phyloP scores from a whole-genome alignment of 2,797 vertebrate genomes.

The Distichodus sexfasciatus region DNA sequence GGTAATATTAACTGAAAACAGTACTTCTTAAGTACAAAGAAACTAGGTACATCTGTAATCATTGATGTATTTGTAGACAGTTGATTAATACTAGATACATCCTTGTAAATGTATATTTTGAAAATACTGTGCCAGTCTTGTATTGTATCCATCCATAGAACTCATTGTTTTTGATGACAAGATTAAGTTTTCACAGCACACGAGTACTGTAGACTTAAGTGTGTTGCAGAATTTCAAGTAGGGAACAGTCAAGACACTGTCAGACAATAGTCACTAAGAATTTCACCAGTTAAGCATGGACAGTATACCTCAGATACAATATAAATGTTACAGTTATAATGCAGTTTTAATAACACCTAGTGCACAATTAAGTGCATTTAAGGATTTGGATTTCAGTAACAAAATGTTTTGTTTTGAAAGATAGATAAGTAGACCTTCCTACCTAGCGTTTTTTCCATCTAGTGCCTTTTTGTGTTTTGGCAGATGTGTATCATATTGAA shows the following conservation, averaged over 20 bases:
- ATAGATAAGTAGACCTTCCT: not conserved
- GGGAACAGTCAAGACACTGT: not conserved
- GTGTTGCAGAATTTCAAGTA: not conserved
- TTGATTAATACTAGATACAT: not conserved
- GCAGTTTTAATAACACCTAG: not conserved
- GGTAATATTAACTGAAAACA: conserved; percentile 29
- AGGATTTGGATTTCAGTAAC: not conserved
- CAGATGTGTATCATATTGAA: conserved; percentile 7
- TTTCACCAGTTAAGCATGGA: not conserved
- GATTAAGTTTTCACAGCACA: not conserved
- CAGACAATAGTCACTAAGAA: too few species aligned
- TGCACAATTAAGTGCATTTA: conserved; percentile 9
- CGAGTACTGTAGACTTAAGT: not conserved
- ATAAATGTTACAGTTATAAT: not conserved
- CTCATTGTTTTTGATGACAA: not conserved
- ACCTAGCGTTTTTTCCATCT: conserved; percentile 11
- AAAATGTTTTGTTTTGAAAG: not conserved
- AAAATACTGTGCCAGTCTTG: conserved; percentile 5
- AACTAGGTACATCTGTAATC: conserved; percentile 14
- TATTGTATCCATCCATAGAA: not conserved
- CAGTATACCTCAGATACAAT: not conserved
- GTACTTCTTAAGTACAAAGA: conserved; percentile 1
- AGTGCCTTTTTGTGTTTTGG: conserved; percentile 26
- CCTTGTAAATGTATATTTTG: not conserved
- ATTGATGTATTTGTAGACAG: conserved; percentile 13